These are phyloP conservation scores for Phymatocera aterrima DNA, from an alignment of 2,888 invertebrate species.

Conservation along the genomic window DNA sequence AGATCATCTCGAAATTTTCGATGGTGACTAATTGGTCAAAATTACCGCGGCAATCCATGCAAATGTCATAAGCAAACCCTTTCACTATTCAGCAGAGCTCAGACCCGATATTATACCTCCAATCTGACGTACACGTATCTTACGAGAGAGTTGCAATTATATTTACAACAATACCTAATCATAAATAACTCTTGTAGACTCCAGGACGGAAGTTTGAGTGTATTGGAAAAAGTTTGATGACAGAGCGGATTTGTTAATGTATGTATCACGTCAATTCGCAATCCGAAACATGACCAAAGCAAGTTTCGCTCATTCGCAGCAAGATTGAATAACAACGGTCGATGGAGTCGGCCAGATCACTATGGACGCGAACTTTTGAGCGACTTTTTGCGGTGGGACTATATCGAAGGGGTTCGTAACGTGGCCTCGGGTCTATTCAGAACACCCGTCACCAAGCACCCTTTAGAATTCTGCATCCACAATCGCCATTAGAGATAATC, in stretches of 20 bases:
- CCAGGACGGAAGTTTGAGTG: too few species aligned
- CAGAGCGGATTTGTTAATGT: too few species aligned
- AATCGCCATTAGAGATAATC: slow-evolving; percentile 33
- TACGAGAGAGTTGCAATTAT: neutral
- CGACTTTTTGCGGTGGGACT: neutral
- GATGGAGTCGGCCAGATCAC: neutral
- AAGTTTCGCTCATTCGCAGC: too few species aligned
- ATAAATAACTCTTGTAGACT: too few species aligned
- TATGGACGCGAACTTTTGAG: neutral
- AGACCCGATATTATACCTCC: too few species aligned
- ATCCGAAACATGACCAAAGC: too few species aligned
- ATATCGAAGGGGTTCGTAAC: neutral
- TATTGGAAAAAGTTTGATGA: too few species aligned
- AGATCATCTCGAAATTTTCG: neutral
- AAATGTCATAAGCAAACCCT: neutral
- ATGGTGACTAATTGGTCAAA: slow-evolving; percentile 3
- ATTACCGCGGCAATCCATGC: neutral
- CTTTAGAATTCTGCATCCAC: neutral
- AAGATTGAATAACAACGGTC: neutral
- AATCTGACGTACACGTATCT: too few species aligned
- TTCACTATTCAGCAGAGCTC: neutral
- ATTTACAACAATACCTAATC: too few species aligned
- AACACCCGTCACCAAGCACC: neutral
- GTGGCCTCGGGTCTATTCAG: slow-evolving; percentile 10
- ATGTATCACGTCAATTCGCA: too few species aligned